Conservation (phyloP, 2,888 invertebrate genomes). For the Chymomyza caudatula region DNA sequence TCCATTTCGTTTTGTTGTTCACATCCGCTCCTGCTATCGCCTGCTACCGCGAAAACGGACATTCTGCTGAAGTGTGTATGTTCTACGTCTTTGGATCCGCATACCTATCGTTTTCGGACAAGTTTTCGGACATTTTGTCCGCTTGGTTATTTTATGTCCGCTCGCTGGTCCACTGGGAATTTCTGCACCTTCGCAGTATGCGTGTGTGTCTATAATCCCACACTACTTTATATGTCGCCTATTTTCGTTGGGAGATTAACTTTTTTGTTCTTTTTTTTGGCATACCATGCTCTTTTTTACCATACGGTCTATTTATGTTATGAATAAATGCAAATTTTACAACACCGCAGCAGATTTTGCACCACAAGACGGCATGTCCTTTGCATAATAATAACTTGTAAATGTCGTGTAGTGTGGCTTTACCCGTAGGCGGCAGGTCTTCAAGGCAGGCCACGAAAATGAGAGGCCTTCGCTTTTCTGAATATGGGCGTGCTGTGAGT, state of each 20-base stretch:
- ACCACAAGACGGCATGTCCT: constrained; percentile 52
- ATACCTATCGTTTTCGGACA: too few relatives aligned
- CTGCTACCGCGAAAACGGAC: too few relatives aligned
- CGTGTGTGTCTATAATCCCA: background rate
- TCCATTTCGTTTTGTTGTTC: too few relatives aligned
- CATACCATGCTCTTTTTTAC: background rate
- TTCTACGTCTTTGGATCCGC: too few relatives aligned
- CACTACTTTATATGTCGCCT: background rate
- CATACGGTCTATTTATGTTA: constrained; percentile 60
- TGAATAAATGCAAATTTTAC: constrained; percentile 65
- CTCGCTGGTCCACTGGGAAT: background rate
- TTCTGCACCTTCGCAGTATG: background rate
- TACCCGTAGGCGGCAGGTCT: background rate
- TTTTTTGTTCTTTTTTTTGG: constrained; percentile 25
- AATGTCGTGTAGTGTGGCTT: constrained; percentile 54
- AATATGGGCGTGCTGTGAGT: constrained; percentile 22
- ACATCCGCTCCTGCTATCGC: too few relatives aligned
- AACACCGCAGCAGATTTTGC: constrained; percentile 62
- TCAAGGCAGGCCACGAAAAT: background rate
- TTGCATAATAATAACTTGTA: constrained; percentile 68
- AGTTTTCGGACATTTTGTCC: too few relatives aligned
- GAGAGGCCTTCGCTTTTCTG: constrained; percentile 24
- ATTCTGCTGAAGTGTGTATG: too few relatives aligned
- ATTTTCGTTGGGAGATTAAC: constrained; percentile 19
- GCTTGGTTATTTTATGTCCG: too few relatives aligned